Base-by-base conservation (phyloP, 2,113 vertebrate species). In the Macrotis lagotis region DNA sequence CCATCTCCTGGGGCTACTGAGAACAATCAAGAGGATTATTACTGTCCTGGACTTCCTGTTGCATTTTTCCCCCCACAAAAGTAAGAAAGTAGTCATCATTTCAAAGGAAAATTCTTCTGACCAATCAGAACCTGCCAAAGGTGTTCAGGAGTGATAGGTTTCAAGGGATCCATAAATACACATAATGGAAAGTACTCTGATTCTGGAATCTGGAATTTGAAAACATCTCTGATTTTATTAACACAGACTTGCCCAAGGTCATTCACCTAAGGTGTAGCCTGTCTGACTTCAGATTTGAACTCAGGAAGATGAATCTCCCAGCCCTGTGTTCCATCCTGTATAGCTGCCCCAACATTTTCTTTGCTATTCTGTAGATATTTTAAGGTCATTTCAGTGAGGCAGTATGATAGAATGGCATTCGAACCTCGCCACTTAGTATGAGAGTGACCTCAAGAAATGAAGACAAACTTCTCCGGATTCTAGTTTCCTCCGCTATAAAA, bases 401-500 rank as follows among this genome's bases (percentile, higher is more conserved):
- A 91, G 44, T 0, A 25, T 92, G 48, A 22, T 91, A 9, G 1
- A 66, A 2, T 25, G 3, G 12, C 8, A 51, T 88, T 59, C 51
- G 50, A 8, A 3, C 10, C 95, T 48, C 91, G 50, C 26, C 22
- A 88, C 14, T 95, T 88, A 90, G 0, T 74, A 91, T n/a, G 48
- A 90, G 3, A 94, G 50, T 88, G 44, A 74, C 28, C 8, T 12
- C 90, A 94, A 90, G 25, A 26, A 93, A 93, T 19, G 48, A 90
- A 91, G 53, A 22, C 89, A 95, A 66, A 28, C 25, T 88, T 2
- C 66, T 44, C 9, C 93, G 25, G 94, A 89, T 48, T 31, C 48
- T 49, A 50, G 8, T 96, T 92, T 93, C 53, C 25, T 91, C 25
- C 53, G 59, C 55, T 90, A 95, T 92, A 88, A 93, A 96, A 94